Percentiles rank a stretch among this genome's conserved stretches.
phyloP scores from a whole-genome alignment of 2,797 vertebrate species.

The Neopelma chrysocephalum region DNA sequence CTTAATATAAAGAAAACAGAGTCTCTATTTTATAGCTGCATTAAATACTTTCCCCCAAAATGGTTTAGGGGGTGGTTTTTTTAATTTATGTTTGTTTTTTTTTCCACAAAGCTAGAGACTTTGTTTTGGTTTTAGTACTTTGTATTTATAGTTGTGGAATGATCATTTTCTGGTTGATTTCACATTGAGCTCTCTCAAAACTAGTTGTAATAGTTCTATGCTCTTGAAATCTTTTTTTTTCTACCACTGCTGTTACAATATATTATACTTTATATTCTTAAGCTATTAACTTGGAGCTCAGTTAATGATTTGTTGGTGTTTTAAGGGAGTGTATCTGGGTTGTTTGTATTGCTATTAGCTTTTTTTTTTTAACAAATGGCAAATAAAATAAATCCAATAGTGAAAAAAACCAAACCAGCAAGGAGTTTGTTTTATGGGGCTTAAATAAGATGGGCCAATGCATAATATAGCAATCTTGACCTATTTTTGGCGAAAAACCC shows the following conservation, averaged over 20 bases:
- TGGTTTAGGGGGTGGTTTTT: constrained; percentile 43
- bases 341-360: background rate
- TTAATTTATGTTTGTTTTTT: constrained; percentile 67
- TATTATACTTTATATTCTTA: constrained; percentile 72
- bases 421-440: background rate
- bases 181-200: constrained; percentile 74
- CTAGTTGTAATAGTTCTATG: constrained; percentile 72
- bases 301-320: constrained; percentile 68
- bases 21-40: constrained; percentile 72
- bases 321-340: constrained; percentile 9
- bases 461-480: background rate
- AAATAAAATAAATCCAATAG: constrained; percentile 48
- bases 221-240: constrained; percentile 71
- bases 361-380: background rate
- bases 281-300: constrained; percentile 67
- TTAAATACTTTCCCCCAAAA: constrained; percentile 76
- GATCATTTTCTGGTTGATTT: constrained; percentile 80
- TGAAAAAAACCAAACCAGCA: background rate
- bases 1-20: constrained; percentile 77
- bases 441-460: background rate
- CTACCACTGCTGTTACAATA: constrained; percentile 59
- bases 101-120: constrained; percentile 41
- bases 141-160: constrained; percentile 72
- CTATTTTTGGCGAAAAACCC: background rate
- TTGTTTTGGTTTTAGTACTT: constrained; percentile 73